Percentiles rank a stretch among this genome's conserved stretches.
These are phyloP conservation scores for Limenitis camilla DNA, from an alignment of 2,888 invertebrate species.

Conservation along the genomic window DNA sequence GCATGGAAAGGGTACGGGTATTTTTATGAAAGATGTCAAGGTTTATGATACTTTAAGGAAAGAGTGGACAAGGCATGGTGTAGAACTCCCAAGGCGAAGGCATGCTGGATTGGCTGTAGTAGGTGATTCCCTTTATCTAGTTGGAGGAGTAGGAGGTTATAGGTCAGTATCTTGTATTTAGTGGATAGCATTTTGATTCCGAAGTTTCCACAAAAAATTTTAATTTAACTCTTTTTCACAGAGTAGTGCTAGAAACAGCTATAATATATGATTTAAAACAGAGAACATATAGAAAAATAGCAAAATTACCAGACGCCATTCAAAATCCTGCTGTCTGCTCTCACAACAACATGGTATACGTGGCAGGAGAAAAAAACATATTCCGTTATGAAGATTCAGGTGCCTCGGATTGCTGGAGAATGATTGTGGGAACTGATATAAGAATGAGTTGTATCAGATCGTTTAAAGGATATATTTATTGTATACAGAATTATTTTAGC, in stretches of 20 bases:
- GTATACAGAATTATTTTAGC: constrained; percentile 51
- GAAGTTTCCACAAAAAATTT: neutral
- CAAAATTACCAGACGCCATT: constrained; percentile 50
- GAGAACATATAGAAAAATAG: constrained; percentile 41
- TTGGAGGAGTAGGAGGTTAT: constrained; percentile 63
- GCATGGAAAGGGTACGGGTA: constrained; percentile 51
- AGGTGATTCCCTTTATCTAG: constrained; percentile 45
- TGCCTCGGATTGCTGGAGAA: constrained; percentile 39
- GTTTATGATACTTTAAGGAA: constrained; percentile 51
- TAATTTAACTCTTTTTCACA: constrained; percentile 31
- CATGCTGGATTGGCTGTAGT: constrained; percentile 50
- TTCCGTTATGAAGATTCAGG: constrained; percentile 44
- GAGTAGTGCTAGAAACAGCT: constrained; percentile 48
- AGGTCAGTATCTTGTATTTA: constrained; percentile 43
- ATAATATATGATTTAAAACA: constrained; percentile 49
- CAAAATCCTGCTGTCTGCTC: constrained; percentile 55
- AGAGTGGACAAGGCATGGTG: constrained; percentile 54
- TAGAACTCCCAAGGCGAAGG: constrained; percentile 45
- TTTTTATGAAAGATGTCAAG: constrained; percentile 50
- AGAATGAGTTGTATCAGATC: constrained; percentile 44
- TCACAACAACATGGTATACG: constrained; percentile 45
- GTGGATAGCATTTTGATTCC: neutral
- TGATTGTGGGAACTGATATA: constrained; percentile 37
- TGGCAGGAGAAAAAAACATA: constrained; percentile 46
- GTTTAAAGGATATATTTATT: constrained; percentile 50